Evolutionary conservation across 2,888 invertebrate species (phyloP), one percentile per base, ranked within the genome.

Genomic region (Philopedon plagiatum): DNA sequence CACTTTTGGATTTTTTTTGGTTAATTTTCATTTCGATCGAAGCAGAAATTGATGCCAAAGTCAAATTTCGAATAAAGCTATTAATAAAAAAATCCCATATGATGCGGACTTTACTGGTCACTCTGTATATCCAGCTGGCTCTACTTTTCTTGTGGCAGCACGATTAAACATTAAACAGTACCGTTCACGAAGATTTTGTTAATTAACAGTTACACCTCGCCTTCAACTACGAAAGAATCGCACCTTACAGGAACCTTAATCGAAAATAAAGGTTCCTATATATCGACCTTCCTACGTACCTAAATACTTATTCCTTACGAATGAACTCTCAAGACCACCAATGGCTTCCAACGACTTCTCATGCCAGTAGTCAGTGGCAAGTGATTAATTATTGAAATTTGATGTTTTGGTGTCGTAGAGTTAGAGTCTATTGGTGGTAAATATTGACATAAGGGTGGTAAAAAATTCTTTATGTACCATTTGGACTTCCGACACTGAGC

Each of bases 401-500:
- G 39, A 39, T n/a, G 39, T 8, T n/a, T 41, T 18, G 41, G 15
- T 8, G 51, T 54, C 51, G 51, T 29, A 46, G 29, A 11, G 2
- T 26, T 49, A 32, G 51, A 54, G 29, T 54, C 51, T 15, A 46
- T 29, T 51, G 63, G 49, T 63, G 63, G 49, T 61, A 41, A 11
- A 34, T 51, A 29, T 29, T 32, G 29, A 54, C 51, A 54, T 54
- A 54, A 29, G 9, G 29, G 18, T 44, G 19, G 7, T 21, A 61
- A 51, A 41, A 44, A 39, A 26, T 34, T 56, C 39, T n/a, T 51
- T 60, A 75, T 49, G 74, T 94, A 97, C 97, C 97, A 97, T 97
- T 91, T 96, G 93, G 88, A 97, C 97, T 93, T 97, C 97, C 88
- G 96, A 97, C 89, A 97, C 95, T 88, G 96, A 96, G 91, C 96